phyloP scores from a whole-genome alignment of 1,140 invertebrate species.

The Holotrichia oblita region DNA sequence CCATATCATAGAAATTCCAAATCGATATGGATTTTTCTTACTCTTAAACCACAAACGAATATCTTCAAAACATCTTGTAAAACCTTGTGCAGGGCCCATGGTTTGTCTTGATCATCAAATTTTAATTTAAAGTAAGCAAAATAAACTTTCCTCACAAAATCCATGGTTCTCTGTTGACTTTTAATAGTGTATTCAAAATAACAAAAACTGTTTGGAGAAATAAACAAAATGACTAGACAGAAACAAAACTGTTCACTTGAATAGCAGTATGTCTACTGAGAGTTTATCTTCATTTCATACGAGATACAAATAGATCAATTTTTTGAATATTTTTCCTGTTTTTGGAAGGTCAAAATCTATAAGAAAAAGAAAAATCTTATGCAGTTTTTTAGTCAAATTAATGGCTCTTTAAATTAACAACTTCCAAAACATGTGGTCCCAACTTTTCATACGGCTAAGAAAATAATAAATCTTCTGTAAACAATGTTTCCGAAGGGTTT shows the following conservation, averaged over 20 bases:
- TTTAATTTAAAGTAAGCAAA: slow-evolving; percentile 47
- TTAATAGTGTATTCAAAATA: slow-evolving; percentile 35
- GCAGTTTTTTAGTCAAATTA: neutral
- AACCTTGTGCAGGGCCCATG: no score
- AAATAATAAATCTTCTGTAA: no score
- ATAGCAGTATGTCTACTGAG: neutral
- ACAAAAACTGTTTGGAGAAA: slow-evolving; percentile 15
- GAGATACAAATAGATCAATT: neutral
- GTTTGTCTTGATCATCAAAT: slow-evolving; percentile 52
- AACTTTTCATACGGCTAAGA: no score
- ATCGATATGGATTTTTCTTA: no score
- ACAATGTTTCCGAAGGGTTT: no score
- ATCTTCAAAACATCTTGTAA: no score
- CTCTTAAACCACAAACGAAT: no score
- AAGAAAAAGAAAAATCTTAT: neutral
- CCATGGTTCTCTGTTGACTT: slow-evolving; percentile 41
- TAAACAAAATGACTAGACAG: neutral
- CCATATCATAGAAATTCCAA: no score
- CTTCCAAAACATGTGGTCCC: no score
- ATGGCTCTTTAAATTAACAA: no score
- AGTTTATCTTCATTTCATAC: neutral
- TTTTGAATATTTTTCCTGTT: neutral
- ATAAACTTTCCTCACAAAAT: slow-evolving; percentile 41
- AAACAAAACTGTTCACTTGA: neutral
- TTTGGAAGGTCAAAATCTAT: neutral